phyloP scores from a whole-genome alignment of 1,140 invertebrate species.

The Tigriopus japonicus region DNA sequence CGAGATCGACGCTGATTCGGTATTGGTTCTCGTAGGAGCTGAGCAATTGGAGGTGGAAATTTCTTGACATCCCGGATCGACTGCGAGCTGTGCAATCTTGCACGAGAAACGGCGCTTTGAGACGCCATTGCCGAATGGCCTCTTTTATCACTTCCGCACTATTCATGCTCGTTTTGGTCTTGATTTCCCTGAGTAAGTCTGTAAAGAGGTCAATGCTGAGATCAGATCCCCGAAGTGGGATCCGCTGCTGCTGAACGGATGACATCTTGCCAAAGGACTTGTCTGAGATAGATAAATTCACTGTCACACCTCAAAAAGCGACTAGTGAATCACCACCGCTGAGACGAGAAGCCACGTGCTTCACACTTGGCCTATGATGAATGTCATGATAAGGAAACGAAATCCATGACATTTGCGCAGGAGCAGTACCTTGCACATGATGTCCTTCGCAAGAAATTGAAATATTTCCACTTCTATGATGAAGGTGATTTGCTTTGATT shows the following conservation, averaged over 20 bases:
- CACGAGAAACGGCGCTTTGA: neutral
- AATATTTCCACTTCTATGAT: too few relatives aligned
- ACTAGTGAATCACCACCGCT: too few relatives aligned
- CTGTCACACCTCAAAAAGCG: too few relatives aligned
- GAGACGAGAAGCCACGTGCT: too few relatives aligned
- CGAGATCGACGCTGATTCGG: neutral
- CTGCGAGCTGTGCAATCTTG: neutral
- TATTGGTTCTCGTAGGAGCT: neutral
- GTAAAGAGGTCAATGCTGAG: slow-evolving; percentile 4
- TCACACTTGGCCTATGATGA: too few relatives aligned
- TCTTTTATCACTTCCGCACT: slow-evolving; percentile 2
- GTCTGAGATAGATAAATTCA: too few relatives aligned
- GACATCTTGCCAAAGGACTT: neutral
- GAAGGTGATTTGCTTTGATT: too few relatives aligned
- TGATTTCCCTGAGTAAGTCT: neutral
- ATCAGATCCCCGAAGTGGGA: neutral
- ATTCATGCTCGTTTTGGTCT: neutral
- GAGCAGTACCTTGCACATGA: too few relatives aligned
- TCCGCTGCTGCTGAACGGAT: slow-evolving; percentile 5
- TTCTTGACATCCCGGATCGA: neutral
- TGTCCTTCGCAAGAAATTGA: too few relatives aligned
- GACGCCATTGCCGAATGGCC: neutral
- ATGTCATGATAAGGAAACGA: too few relatives aligned
- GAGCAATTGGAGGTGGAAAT: neutral
- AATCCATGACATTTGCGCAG: too few relatives aligned